phyloP scores from a whole-genome alignment of 2,113 vertebrate genomes.

The Seriola dumerili region DNA sequence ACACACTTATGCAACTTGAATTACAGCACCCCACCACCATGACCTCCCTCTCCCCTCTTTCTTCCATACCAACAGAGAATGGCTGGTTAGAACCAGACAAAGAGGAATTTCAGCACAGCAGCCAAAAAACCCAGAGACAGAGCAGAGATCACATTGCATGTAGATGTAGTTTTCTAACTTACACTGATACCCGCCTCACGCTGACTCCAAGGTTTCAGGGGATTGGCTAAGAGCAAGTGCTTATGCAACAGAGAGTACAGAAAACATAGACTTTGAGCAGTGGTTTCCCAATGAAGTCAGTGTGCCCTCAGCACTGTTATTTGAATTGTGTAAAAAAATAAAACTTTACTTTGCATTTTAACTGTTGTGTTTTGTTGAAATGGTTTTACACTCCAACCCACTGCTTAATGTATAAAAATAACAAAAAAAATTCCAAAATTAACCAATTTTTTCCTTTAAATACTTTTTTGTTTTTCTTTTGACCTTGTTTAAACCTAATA shows the following conservation, averaged over 20 bases:
- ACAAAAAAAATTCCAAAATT: too few relatives aligned
- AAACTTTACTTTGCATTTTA: not conserved
- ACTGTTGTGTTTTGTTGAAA: not conserved
- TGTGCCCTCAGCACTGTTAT: not conserved
- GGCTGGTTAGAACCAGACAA: constrained; percentile 50
- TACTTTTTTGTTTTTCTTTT: too few relatives aligned
- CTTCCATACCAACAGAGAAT: constrained; percentile 12
- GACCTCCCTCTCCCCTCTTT: constrained; percentile 22
- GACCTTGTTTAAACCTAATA: too few relatives aligned
- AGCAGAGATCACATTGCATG: constrained; percentile 58
- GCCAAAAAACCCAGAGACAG: constrained; percentile 39
- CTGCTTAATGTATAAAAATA: too few relatives aligned
- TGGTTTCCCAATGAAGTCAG: constrained; percentile 10
- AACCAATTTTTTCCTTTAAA: too few relatives aligned
- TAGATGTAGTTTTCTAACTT: constrained; percentile 51
- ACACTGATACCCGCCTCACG: constrained; percentile 25
- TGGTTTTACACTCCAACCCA: not conserved
- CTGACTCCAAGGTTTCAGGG: constrained; percentile 37
- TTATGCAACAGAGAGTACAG: constrained; percentile 47
- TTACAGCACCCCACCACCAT: constrained; percentile 5
- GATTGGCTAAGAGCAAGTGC: constrained; percentile 30
- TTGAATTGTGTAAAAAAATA: not conserved
- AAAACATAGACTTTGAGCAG: constrained; percentile 39
- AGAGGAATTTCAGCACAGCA: constrained; percentile 42
- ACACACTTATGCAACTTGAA: constrained; percentile 43